phyloP scores from a whole-genome alignment of 2,797 vertebrate species.

The Clarias laeviceps region DNA sequence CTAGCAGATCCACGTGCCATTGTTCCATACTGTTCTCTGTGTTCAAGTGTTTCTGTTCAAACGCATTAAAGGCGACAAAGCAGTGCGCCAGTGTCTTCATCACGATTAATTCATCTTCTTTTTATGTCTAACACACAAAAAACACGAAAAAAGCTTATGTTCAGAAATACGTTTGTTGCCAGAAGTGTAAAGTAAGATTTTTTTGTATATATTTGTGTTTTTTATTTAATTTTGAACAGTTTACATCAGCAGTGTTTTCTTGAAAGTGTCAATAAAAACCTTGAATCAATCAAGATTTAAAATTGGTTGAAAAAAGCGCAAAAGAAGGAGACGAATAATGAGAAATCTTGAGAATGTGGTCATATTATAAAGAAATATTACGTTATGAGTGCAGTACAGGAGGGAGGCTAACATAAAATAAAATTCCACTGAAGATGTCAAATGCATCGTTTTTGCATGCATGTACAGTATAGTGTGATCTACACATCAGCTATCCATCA shows the following conservation, averaged over 20 bases:
- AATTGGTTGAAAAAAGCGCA: background rate
- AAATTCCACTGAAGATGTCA: background rate
- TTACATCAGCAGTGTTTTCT: conserved; percentile 81
- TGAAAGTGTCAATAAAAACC: conserved; percentile 68
- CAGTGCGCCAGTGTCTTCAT: conserved; percentile 80
- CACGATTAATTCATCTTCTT: conserved; percentile 50
- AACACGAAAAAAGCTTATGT: conserved; percentile 62
- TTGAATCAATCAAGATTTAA: background rate
- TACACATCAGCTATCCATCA: background rate
- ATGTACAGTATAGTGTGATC: too few relatives aligned
- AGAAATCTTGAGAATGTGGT: background rate
- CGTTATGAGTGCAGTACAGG: background rate
- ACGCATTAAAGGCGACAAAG: conserved; percentile 71
- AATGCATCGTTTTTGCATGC: background rate
- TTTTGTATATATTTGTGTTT: conserved; percentile 63
- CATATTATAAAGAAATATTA: background rate
- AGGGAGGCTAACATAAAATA: background rate
- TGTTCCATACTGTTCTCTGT: conserved; percentile 74
- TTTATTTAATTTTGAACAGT: conserved; percentile 73
- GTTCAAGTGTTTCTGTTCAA: conserved; percentile 75
- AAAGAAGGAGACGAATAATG: background rate
- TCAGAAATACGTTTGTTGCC: background rate
- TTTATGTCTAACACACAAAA: conserved; percentile 60
- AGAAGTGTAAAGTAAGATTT: background rate
- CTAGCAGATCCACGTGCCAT: conserved; percentile 74